These are phyloP conservation scores for Sinella curviseta DNA, from an alignment of 1,140 invertebrate species.

Conservation along the genomic window DNA sequence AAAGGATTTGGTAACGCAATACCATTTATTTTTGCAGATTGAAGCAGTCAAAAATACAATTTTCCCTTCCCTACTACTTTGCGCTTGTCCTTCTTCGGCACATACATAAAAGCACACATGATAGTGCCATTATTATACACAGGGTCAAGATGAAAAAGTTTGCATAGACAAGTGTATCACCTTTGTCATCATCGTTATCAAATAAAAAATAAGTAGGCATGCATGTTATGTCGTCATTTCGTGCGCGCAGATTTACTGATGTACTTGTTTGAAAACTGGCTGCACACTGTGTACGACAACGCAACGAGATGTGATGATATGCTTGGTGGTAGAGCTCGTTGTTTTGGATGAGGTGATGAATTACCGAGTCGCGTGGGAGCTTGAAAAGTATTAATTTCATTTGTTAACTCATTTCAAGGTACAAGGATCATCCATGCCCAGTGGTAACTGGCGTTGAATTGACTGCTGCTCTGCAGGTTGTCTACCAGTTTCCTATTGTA, in stretches of 20 bases:
- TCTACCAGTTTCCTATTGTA: not conserved
- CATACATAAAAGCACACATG: not conserved
- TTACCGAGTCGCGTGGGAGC: slow-evolving; percentile 9
- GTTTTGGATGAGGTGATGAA: slow-evolving; percentile 12
- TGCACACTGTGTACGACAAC: not conserved
- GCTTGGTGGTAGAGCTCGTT: not conserved
- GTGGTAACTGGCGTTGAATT: not conserved
- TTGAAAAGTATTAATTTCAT: slow-evolving; percentile 26
- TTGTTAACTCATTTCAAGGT: slow-evolving; percentile 22
- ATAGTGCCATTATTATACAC: not conserved
- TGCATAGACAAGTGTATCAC: not conserved
- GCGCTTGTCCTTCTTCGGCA: not conserved
- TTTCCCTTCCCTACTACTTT: too few species aligned
- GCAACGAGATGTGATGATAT: slow-evolving; percentile 15
- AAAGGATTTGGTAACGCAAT: not conserved
- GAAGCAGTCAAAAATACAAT: too few species aligned
- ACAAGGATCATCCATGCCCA: slow-evolving; percentile 26
- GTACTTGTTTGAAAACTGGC: not conserved
- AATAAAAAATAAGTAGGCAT: not conserved
- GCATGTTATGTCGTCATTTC: not conserved
- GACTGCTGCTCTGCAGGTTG: not conserved
- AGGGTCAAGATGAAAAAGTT: not conserved
- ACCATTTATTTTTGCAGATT: not conserved
- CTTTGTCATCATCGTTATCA: not conserved
- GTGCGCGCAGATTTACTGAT: not conserved